Base-by-base conservation (phyloP, 2,888 invertebrate species). In the Drosophila infuscata region DNA sequence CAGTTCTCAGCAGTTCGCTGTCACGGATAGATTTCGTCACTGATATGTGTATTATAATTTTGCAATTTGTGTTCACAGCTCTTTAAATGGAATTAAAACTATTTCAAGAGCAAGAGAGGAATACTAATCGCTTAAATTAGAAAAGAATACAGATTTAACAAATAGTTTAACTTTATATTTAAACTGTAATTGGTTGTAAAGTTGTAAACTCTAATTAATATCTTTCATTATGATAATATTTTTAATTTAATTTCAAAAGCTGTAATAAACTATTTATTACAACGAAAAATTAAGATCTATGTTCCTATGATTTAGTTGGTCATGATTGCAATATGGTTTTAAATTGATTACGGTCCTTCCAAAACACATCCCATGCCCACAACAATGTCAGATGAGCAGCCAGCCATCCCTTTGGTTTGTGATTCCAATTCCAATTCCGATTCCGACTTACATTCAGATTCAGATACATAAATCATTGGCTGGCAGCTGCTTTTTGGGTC, bases 401-500 rank as follows among this genome's bases (percentile, higher is more conserved):
- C 17, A 54, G 25, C 8, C 15, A 41, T 53, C 78, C 57, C 30
- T 57, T 70, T 30, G 4, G 15, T 2, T 17, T 38, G 17, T 41
- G 57, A 41, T 15, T 15, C 29, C 11, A 48, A 33, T 56, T 38
- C 32, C 15, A 9, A 61, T 57, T 35, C 17, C 11, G 12, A 51
- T 38, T 32, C 51, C n/a, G n/a, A n/a, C n/a, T n/a, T n/a, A 46
- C 63, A 30, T 57, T 20, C 48, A 36, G 70, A 29, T 58, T 25
- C 15, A 46, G 54, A 36, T 53, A 43, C 59, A 79, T 76, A 78
- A 78, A 76, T 79, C 74, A 79, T 64, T 59, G 46, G 38, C 33
- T 20, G 53, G 58, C 76, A 76, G 79, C 79, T 76, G 76, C 4
- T 15, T 25, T 65, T 38, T 49, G 79, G 74, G 79, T 79, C 79